phyloP scores from a whole-genome alignment of 2,888 invertebrate genomes.

The Drosophila meridionalis region DNA sequence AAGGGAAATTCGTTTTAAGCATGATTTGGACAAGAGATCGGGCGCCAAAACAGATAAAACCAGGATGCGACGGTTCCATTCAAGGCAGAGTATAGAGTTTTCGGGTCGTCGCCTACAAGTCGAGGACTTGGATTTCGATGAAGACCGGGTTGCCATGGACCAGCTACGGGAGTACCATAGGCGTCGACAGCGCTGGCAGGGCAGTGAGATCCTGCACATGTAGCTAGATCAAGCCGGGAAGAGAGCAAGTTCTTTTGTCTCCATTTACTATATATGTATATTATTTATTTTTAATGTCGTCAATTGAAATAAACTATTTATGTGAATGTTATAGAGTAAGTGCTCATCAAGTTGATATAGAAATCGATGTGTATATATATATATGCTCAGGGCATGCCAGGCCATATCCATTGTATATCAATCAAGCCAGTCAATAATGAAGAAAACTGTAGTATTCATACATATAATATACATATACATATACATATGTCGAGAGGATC shows the following conservation, averaged over 20 bases:
- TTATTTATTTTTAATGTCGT: constrained; percentile 14
- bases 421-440: constrained; percentile 7
- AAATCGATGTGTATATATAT: constrained; percentile 11
- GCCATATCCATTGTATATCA: constrained; percentile 39
- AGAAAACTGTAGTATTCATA: constrained; percentile 13
- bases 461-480: constrained; percentile 3
- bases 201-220: constrained; percentile 46
- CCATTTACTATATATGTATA: constrained; percentile 2
- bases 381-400: constrained; percentile 47
- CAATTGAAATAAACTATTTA: constrained; percentile 19
- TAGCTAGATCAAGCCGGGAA: constrained; percentile 11
- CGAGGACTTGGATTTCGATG: constrained; percentile 64
- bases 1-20: constrained; percentile 52
- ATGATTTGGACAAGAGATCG: constrained; percentile 27
- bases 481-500: not conserved
- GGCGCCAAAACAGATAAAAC: constrained; percentile 1
- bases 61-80: not conserved
- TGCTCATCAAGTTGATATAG: constrained; percentile 36
- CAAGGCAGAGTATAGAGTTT: not conserved
- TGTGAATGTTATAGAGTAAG: constrained; percentile 15
- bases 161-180: constrained; percentile 42
- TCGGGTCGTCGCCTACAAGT: constrained; percentile 45
- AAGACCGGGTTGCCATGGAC: constrained; percentile 44
- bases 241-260: constrained; percentile 7
- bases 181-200: constrained; percentile 24